Evolutionary conservation across 2,888 invertebrate genomes (phyloP).

Genomic region (Zeuzera pyrina): DNA sequence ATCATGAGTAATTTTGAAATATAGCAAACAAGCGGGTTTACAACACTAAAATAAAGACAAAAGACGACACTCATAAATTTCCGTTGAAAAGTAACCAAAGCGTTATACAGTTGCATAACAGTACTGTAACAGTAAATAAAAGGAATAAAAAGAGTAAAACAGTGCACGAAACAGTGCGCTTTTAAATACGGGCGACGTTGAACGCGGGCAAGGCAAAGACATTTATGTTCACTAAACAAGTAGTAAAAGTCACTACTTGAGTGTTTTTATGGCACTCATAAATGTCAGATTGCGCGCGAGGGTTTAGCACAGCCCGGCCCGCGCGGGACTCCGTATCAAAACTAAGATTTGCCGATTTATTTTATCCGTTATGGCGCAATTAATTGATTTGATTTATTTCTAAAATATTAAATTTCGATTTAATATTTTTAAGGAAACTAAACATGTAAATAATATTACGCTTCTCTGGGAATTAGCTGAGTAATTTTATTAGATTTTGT

Average conservation of each 20-base stretch:
- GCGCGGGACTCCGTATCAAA: constrained; percentile 15
- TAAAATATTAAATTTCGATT: too few relatives aligned
- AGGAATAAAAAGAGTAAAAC: constrained; percentile 63
- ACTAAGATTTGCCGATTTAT: too few relatives aligned
- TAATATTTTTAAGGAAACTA: too few relatives aligned
- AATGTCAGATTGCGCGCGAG: constrained; percentile 72
- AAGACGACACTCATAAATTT: constrained; percentile 62
- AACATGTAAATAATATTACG: too few relatives aligned
- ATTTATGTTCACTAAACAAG: constrained; percentile 76
- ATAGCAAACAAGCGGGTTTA: constrained; percentile 53
- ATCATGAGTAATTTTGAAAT: too few relatives aligned
- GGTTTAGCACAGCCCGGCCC: constrained; percentile 49
- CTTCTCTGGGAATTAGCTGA: too few relatives aligned
- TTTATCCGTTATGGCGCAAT: too few relatives aligned
- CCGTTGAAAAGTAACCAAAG: constrained; percentile 68
- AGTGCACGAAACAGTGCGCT: constrained; percentile 67
- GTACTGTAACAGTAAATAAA: constrained; percentile 67
- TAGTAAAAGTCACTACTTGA: constrained; percentile 75
- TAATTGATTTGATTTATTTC: too few relatives aligned
- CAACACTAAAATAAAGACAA: constrained; percentile 62
- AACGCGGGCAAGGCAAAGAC: constrained; percentile 71
- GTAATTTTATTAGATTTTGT: too few relatives aligned
- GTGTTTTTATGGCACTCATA: constrained; percentile 75
- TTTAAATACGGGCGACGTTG: constrained; percentile 71
- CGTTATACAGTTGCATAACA: constrained; percentile 71